Percentiles rank a stretch among this genome's conserved stretches.
phyloP scores from a whole-genome alignment of 2,888 invertebrate species.

The Tetrapedia diversipes region DNA sequence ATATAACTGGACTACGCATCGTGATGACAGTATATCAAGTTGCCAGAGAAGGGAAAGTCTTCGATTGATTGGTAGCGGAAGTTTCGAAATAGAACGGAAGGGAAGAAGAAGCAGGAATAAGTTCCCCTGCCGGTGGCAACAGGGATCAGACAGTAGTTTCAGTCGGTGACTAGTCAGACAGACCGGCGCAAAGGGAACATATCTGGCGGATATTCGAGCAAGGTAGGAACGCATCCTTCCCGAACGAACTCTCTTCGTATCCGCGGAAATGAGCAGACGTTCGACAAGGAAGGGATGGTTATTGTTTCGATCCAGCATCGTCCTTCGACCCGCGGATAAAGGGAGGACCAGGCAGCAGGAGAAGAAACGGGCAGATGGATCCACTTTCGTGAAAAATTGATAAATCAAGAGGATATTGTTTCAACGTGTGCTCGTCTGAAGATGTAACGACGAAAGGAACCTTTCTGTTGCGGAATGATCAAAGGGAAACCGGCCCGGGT shows the following conservation, averaged over 20 bases:
- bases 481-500: too few relatives aligned
- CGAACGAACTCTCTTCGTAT: neutral
- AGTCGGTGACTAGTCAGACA: constrained; percentile 27
- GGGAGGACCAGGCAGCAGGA: neutral
- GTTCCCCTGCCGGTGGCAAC: neutral
- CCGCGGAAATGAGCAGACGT: constrained; percentile 27
- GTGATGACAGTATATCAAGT: neutral
- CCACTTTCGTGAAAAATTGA: constrained; percentile 9
- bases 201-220: constrained; percentile 7
- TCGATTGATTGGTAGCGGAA: neutral
- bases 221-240: neutral
- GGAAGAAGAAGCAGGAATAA: rapidly evolving
- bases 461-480: too few relatives aligned
- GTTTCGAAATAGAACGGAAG: neutral
- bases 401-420: neutral
- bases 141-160: constrained; percentile 17
- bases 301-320: constrained; percentile 18
- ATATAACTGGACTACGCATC: neutral
- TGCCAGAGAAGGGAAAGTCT: neutral
- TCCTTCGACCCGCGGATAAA: neutral
- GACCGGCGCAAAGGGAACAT: constrained; percentile 10
- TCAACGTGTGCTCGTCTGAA: too few relatives aligned
- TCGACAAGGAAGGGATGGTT: neutral
- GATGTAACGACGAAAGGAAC: too few relatives aligned
- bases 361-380: neutral